phyloP scores from a whole-genome alignment of 2,113 vertebrate genomes.

The Telmatochromis bifrenatus region DNA sequence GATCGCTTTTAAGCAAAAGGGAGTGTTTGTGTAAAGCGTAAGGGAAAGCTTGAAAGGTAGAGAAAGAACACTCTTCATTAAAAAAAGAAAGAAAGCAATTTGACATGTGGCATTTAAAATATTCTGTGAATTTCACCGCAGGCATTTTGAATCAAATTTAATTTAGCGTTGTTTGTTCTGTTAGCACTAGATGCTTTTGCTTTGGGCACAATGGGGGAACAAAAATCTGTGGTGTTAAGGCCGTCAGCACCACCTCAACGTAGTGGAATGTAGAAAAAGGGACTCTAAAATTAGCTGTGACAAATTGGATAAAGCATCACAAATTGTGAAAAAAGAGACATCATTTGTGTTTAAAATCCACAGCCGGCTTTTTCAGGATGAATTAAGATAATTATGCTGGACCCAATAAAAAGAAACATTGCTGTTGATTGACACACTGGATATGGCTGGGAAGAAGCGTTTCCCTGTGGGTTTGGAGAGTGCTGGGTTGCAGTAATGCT shows the following conservation, averaged over 20 bases:
- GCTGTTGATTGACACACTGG: background rate
- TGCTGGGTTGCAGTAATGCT: background rate
- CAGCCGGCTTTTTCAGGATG: background rate
- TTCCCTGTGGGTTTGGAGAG: background rate
- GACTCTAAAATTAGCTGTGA: conserved; percentile 15
- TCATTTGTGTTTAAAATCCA: background rate
- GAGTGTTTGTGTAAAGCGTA: background rate
- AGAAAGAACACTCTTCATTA: background rate
- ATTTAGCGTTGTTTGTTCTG: background rate
- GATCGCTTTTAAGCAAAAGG: background rate
- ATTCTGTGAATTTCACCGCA: background rate
- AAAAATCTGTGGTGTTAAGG: background rate
- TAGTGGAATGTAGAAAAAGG: background rate
- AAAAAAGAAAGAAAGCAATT: too few species aligned
- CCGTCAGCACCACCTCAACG: background rate
- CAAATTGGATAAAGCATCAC: background rate
- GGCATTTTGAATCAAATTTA: background rate
- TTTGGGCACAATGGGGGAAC: background rate
- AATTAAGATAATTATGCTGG: background rate
- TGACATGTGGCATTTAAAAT: background rate
- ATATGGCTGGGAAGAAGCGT: background rate
- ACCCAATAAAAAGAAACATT: background rate
- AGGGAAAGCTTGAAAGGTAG: background rate
- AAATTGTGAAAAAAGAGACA: background rate
- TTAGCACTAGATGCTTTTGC: background rate